Conservation (phyloP, 1,140 invertebrate species). For the Drosophila melanica region DNA sequence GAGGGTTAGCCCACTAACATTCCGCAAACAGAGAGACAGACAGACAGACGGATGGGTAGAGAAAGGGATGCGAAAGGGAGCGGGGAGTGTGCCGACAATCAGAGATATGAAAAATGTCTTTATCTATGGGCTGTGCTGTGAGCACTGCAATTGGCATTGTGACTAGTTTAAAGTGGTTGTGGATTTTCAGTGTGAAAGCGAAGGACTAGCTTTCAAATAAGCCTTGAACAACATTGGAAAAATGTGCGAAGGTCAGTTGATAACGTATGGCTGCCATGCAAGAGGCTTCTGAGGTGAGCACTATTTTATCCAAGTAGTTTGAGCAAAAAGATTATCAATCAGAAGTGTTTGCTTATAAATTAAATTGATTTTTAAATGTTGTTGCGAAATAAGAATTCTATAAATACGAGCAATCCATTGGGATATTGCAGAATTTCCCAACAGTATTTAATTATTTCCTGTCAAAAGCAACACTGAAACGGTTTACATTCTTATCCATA, state of each 20-base stretch:
- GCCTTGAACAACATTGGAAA: neutral
- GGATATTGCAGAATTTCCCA: neutral
- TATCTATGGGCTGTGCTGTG: constrained; percentile 39
- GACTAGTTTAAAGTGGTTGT: constrained; percentile 42
- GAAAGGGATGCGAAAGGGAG: neutral
- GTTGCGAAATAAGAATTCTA: too few species aligned
- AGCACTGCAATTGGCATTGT: constrained; percentile 20
- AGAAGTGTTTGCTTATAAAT: too few species aligned
- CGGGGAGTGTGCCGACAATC: constrained; percentile 21
- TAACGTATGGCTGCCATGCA: neutral
- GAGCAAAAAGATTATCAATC: neutral
- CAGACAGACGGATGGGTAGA: constrained; percentile 20
- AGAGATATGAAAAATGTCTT: constrained; percentile 71
- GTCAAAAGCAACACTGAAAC: too few species aligned
- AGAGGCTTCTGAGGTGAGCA: neutral
- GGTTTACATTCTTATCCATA: neutral
- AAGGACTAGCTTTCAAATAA: constrained; percentile 28
- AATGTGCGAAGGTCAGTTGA: neutral
- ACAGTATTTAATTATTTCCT: neutral
- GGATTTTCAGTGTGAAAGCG: constrained; percentile 18
- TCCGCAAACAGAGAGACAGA: constrained; percentile 19
- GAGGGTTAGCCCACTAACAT: constrained; percentile 16
- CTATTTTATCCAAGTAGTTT: constrained; percentile 2
- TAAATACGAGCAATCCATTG: too few species aligned
- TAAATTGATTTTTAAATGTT: neutral